Evolutionary conservation across 2,113 vertebrate species (phyloP).

Genomic region (Mohoua ochrocephala): DNA sequence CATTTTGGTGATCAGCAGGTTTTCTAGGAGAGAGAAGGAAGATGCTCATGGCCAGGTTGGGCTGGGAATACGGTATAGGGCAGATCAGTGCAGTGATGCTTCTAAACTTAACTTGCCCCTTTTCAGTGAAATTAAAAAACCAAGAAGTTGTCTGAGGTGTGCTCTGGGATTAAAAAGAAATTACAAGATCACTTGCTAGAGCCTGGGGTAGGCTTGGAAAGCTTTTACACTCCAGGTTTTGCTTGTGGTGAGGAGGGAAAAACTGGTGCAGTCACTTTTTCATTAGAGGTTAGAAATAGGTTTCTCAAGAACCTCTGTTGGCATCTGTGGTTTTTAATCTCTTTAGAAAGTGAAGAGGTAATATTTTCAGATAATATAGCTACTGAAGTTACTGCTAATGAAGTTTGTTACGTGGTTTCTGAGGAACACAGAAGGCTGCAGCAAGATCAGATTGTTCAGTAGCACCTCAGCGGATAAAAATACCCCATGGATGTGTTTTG

Average conservation of each 20-base stretch:
- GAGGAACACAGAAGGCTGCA: background rate
- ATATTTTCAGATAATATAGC: background rate
- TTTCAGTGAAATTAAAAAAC: background rate
- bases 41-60: background rate
- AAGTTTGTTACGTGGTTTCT: background rate
- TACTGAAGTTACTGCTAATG: background rate
- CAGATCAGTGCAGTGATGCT: background rate
- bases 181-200: background rate
- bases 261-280: background rate
- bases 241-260: background rate
- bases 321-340: conserved; percentile 23
- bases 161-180: background rate
- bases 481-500: background rate
- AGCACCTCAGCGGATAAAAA: background rate
- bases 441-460: background rate
- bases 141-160: background rate
- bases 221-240: background rate
- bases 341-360: background rate
- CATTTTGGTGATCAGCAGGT: background rate
- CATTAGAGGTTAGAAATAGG: background rate
- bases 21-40: background rate
- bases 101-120: background rate
- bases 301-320: background rate
- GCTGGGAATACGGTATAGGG: background rate
- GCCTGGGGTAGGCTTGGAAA: background rate